These are phyloP conservation scores for Laticauda laticaudata DNA, from an alignment of 2,113 vertebrate species.

Conservation along the genomic window DNA sequence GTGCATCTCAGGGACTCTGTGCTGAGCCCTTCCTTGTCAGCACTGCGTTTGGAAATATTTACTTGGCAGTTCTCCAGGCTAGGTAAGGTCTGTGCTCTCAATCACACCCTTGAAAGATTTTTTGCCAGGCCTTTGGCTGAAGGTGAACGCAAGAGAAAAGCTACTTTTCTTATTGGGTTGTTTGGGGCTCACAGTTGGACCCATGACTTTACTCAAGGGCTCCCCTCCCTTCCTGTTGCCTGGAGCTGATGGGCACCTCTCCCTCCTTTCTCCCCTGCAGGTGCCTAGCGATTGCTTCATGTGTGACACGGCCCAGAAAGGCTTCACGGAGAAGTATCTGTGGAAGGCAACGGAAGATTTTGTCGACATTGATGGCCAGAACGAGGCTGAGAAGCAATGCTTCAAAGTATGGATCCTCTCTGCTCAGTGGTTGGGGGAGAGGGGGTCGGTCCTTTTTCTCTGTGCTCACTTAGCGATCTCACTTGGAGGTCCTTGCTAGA, in stretches of 20 bases:
- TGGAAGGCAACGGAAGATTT: slow-evolving; percentile 75
- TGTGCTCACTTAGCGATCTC: background rate
- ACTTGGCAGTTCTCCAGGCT: too few species aligned
- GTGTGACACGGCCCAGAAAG: slow-evolving; percentile 73
- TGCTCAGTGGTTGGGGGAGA: too few species aligned
- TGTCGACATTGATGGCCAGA: slow-evolving; percentile 77
- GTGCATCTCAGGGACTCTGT: too few species aligned
- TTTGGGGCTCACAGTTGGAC: background rate
- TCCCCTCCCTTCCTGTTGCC: fast-evolving
- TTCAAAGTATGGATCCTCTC: slow-evolving; percentile 78
- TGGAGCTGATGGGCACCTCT: background rate
- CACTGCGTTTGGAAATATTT: too few species aligned
- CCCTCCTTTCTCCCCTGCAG: slow-evolving; percentile 18
- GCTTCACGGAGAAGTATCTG: slow-evolving; percentile 22
- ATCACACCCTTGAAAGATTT: too few species aligned
- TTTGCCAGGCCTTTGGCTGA: too few species aligned
- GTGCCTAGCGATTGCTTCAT: slow-evolving; percentile 14
- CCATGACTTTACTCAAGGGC: background rate
- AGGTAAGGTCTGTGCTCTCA: too few species aligned
- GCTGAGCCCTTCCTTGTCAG: too few species aligned
- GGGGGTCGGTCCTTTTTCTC: background rate
- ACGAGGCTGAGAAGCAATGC: slow-evolving; percentile 51
- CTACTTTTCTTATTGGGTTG: background rate
- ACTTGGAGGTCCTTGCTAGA: background rate
- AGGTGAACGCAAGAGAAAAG: too few species aligned